Percentiles rank a stretch among this genome's conserved stretches.
phyloP scores from a whole-genome alignment of 1,140 invertebrate species.

The Drosophila sucinea region DNA sequence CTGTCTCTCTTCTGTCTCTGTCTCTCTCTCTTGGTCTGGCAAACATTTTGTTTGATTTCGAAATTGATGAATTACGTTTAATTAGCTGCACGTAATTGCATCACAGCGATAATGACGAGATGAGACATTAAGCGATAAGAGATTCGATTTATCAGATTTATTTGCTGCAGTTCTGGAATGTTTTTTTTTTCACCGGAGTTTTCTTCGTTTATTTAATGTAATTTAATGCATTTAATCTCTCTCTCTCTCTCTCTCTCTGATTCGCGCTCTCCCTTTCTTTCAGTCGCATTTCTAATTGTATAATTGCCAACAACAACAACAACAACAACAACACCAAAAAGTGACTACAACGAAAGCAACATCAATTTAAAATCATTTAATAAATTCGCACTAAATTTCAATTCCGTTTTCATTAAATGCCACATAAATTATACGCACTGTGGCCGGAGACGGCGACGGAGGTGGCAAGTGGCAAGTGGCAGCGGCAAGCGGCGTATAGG shows the following conservation, averaged over 20 bases:
- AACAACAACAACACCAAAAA: not conserved
- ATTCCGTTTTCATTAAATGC: conserved; percentile 81
- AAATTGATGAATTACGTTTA: conserved; percentile 69
- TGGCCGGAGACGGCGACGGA: conserved; percentile 35
- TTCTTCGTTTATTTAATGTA: not conserved
- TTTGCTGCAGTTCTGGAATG: not conserved
- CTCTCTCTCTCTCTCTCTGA: not conserved
- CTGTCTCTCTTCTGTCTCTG: not conserved
- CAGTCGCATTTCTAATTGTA: not conserved
- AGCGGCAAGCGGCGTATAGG: not conserved
- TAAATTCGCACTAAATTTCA: conserved; percentile 81
- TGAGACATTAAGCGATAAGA: conserved; percentile 23
- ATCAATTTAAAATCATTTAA: conserved; percentile 81
- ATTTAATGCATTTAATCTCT: not conserved
- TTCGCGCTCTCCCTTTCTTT: not conserved
- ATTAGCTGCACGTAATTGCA: conserved; percentile 55
- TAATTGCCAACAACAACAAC: conserved; percentile 8
- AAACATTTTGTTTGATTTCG: conserved; percentile 28
- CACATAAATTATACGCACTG: conserved; percentile 78
- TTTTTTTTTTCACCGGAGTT: not conserved
- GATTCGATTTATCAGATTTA: not conserved
- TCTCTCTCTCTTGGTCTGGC: not conserved
- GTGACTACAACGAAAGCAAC: conserved; percentile 29
- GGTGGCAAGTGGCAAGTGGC: conserved; percentile 5
- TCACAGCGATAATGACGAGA: conserved; percentile 16